Evolutionary conservation across 1,140 invertebrate genomes (phyloP).

Genomic region (Zeugodacus cucurbitae): DNA sequence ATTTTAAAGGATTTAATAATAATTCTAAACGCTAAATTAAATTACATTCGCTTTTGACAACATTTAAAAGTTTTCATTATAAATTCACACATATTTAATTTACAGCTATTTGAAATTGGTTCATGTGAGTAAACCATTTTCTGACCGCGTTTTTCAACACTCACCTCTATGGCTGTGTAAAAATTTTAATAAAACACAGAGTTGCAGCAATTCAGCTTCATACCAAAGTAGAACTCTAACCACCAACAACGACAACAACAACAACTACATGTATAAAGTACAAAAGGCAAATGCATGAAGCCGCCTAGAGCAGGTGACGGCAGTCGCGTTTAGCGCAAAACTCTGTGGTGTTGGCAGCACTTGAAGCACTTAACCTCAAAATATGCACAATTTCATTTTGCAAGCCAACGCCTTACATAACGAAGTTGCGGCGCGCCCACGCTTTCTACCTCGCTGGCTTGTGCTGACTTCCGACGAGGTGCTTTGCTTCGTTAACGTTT

Average conservation of each 20-base stretch:
- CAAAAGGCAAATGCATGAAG: background rate
- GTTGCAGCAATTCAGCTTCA: background rate
- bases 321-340: background rate
- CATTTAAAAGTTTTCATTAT: background rate
- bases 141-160: background rate
- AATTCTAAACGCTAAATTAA: too few relatives aligned
- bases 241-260: background rate
- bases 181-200: background rate
- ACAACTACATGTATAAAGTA: background rate
- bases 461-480: background rate
- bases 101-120: background rate
- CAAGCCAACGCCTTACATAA: slow-evolving; percentile 6
- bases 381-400: slow-evolving; percentile 35
- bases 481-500: background rate
- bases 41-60: too few relatives aligned
- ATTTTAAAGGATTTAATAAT: too few relatives aligned
- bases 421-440: background rate
- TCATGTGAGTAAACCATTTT: background rate
- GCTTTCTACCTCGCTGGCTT: background rate
- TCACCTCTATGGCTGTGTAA: background rate
- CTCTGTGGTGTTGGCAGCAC: slow-evolving; percentile 15
- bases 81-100: background rate
- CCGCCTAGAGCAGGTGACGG: background rate
- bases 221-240: background rate
- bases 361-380: slow-evolving; percentile 35